These are phyloP conservation scores for Temnothorax unifasciatus DNA, from an alignment of 2,888 invertebrate species.

Conservation along the genomic window DNA sequence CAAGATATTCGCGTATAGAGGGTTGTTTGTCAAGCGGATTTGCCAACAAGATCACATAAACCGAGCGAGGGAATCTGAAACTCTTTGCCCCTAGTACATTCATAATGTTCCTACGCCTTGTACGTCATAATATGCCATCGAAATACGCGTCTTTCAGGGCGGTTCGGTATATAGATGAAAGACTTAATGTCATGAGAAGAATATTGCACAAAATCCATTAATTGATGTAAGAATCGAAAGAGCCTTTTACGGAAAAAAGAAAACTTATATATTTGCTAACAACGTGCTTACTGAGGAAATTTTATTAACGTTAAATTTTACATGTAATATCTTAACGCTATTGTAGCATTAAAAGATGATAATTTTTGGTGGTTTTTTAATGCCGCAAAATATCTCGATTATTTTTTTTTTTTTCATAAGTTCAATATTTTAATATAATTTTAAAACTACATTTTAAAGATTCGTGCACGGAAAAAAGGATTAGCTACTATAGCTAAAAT, in stretches of 20 bases:
- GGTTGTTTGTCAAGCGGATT: conserved; percentile 54
- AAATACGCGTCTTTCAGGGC: conserved; percentile 36
- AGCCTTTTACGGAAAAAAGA: not conserved
- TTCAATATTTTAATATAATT: not conserved
- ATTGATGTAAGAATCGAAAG: conserved; percentile 1
- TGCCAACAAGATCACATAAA: conserved; percentile 44
- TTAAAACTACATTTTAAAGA: conserved; percentile 15
- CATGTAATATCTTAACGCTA: not conserved
- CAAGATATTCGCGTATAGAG: conserved; percentile 29
- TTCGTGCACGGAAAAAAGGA: not conserved
- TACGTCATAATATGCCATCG: conserved; percentile 16
- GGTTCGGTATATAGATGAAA: conserved; percentile 48
- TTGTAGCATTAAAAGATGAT: not conserved
- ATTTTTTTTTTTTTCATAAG: not conserved
- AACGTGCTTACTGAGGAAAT: not conserved
- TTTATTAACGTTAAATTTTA: not conserved
- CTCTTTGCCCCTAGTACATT: conserved; percentile 43
- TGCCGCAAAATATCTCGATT: not conserved
- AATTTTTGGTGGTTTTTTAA: not conserved
- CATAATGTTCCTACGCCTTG: conserved; percentile 36
- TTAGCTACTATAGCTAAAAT: too few relatives aligned
- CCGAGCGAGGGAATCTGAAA: conserved; percentile 50
- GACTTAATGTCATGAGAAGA: conserved; percentile 6
- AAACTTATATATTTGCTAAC: not conserved
- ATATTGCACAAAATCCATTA: conserved; percentile 1